phyloP scores from a whole-genome alignment of 1,140 invertebrate genomes.

The Microplitis demolitor region DNA sequence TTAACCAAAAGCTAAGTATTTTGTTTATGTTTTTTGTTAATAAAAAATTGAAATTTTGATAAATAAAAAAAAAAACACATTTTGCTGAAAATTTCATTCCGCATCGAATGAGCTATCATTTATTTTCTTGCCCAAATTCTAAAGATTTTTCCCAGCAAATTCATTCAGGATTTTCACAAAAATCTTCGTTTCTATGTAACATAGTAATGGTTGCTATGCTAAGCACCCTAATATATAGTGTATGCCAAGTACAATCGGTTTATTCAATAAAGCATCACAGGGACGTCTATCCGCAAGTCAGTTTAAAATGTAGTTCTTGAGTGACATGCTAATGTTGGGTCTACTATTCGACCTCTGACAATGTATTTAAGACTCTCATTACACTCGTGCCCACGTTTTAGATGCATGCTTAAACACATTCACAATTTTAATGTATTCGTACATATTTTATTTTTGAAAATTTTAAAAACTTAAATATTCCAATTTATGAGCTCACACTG shows the following conservation, averaged over 20 bases:
- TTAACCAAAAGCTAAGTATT: too few species aligned
- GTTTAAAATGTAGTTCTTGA: conserved; percentile 9
- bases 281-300: neutral
- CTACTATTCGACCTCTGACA: conserved; percentile 16
- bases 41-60: too few species aligned
- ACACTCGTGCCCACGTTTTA: conserved; percentile 33
- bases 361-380: conserved; percentile 38
- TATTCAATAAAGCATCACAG: neutral
- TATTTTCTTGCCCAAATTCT: too few species aligned
- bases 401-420: conserved; percentile 32
- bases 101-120: too few species aligned
- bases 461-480: neutral
- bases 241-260: neutral
- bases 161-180: too few species aligned
- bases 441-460: neutral
- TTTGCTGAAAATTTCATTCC: too few species aligned
- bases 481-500: neutral
- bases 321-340: conserved; percentile 38
- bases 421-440: neutral
- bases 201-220: too few species aligned
- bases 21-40: too few species aligned
- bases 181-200: too few species aligned
- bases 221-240: conserved; percentile 13
- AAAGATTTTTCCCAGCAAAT: too few species aligned
- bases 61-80: too few species aligned